A percentile compares a stretch with the other conserved stretches of the same genome.
These are phyloP conservation scores for Apantesis nais DNA, from an alignment of 2,888 invertebrate species.

Conservation along the genomic window DNA sequence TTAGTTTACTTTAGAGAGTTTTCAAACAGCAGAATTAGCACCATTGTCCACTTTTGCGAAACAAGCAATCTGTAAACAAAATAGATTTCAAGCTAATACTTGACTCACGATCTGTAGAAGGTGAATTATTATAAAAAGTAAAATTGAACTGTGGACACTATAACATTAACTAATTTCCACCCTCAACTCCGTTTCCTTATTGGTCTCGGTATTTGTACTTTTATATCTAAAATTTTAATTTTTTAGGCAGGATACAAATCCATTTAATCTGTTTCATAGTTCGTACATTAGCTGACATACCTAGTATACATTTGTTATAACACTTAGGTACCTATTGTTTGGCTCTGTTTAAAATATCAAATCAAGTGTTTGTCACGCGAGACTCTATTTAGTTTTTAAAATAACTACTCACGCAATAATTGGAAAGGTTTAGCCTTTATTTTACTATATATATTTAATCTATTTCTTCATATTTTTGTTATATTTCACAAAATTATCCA, in stretches of 20 bases:
- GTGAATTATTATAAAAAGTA: neutral
- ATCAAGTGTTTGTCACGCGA: slow-evolving; percentile 5
- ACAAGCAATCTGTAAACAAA: neutral
- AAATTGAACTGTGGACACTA: neutral
- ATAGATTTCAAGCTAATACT: neutral
- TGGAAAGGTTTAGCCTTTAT: neutral
- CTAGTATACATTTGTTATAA: neutral
- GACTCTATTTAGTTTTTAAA: neutral
- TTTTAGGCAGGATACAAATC: too few species aligned
- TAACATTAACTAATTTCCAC: too few species aligned
- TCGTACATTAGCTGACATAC: neutral
- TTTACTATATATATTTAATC: neutral
- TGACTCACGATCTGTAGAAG: neutral
- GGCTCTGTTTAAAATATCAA: neutral
- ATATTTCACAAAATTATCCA: too few species aligned
- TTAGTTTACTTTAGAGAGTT: too few species aligned
- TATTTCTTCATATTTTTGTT: too few species aligned
- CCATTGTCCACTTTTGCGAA: too few species aligned
- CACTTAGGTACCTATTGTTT: neutral
- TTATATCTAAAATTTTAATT: too few species aligned
- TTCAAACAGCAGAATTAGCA: too few species aligned
- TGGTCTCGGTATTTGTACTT: neutral
- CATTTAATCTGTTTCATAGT: too few species aligned
- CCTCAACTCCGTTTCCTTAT: neutral
- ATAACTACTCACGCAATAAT: neutral